Conservation (phyloP, 2,888 invertebrate species). For the Osedax fenrisi region DNA sequence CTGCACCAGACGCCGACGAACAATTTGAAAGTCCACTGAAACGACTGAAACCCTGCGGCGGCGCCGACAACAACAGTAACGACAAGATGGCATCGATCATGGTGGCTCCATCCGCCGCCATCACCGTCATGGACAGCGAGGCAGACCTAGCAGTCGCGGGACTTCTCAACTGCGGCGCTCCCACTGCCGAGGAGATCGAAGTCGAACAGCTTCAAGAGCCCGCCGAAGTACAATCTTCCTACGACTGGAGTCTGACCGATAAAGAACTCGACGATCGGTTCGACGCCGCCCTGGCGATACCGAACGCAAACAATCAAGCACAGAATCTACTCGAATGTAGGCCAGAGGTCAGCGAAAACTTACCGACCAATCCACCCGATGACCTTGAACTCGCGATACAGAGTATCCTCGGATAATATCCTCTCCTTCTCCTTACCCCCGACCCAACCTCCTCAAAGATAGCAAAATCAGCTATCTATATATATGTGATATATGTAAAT, state of each 20-base stretch:
- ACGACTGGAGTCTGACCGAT: background rate
- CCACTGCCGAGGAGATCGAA: background rate
- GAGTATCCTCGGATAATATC: background rate
- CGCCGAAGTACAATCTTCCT: background rate
- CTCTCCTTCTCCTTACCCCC: too few relatives aligned
- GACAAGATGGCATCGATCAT: background rate
- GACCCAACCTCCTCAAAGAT: too few relatives aligned
- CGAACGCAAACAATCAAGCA: background rate
- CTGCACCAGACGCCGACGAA: background rate
- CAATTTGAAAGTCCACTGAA: too few relatives aligned
- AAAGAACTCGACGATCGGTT: background rate
- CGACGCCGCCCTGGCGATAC: background rate
- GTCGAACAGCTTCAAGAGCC: background rate
- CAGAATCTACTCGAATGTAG: background rate
- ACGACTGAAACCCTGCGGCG: too few relatives aligned
- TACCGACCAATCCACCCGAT: background rate
- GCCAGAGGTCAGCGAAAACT: background rate
- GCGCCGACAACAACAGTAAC: too few relatives aligned
- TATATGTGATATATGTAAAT: too few relatives aligned
- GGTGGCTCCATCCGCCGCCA: background rate
- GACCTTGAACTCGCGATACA: background rate
- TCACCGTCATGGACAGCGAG: background rate
- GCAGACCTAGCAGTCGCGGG: slow-evolving; percentile 22
- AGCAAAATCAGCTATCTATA: too few relatives aligned
- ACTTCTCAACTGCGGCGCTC: background rate